These are phyloP conservation scores for Ips typographus DNA, from an alignment of 1,140 invertebrate genomes.

Conservation along the genomic window DNA sequence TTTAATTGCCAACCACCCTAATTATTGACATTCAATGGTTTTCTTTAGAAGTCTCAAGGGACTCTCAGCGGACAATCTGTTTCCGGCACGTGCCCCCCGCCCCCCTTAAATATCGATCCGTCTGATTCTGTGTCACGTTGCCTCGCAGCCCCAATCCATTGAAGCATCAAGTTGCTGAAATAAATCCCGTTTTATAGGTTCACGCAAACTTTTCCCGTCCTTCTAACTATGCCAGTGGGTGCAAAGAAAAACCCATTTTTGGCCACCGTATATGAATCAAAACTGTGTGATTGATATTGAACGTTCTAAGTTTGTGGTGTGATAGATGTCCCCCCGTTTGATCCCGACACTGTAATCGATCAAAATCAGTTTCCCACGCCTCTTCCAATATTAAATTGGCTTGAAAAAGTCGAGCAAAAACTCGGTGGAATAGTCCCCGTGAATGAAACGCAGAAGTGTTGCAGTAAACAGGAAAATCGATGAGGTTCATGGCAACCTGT, in stretches of 20 bases:
- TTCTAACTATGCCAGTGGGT: too few species aligned
- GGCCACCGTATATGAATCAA: too few species aligned
- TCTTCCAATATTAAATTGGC: too few species aligned
- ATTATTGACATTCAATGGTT: too few species aligned
- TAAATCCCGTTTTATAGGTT: neutral
- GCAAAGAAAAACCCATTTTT: too few species aligned
- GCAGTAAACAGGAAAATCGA: slow-evolving; percentile 15
- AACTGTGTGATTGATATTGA: too few species aligned
- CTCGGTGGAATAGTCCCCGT: neutral
- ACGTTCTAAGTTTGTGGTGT: too few species aligned
- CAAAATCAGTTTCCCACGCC: too few species aligned
- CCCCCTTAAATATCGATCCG: slow-evolving; percentile 35
- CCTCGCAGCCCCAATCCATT: slow-evolving; percentile 32
- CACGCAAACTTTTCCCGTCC: too few species aligned
- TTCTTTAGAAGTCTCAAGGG: too few species aligned
- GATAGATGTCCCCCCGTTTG: too few species aligned
- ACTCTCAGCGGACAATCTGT: neutral
- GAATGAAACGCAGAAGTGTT: slow-evolving; percentile 8
- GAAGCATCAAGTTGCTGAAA: slow-evolving; percentile 35
- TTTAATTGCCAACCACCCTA: neutral
- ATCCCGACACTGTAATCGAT: too few species aligned
- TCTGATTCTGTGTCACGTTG: slow-evolving; percentile 3
- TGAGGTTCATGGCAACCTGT: slow-evolving; percentile 4
- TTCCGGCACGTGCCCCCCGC: slow-evolving; percentile 17
- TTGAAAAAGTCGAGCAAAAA: neutral